Base-by-base conservation (phyloP, 2,888 invertebrate species). In the Nasonia oneida region DNA sequence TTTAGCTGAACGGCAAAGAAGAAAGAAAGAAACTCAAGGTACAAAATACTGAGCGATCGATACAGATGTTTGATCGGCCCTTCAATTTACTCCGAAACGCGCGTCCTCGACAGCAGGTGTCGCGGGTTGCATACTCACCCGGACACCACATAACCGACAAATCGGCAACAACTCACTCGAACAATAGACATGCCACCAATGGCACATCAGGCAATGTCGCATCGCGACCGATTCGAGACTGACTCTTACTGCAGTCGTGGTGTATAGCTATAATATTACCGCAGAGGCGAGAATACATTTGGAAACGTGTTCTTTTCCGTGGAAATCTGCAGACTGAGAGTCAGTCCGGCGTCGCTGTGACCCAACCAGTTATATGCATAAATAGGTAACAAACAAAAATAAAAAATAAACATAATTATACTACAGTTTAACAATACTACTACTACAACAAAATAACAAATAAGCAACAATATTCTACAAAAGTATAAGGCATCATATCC, bases 61-160 rank as follows among this genome's bases (percentile, higher is more conserved):
- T 83, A 88, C 88, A 87, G 87, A 88, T 88, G 86, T 86, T 76
- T 37, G 76, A 81, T 76, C 37, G 73, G 15, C 10, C 75, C 75
- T 80, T 81, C 70, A 39, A 39, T 33, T 64, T 10, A 23, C 50
- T 61, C 42, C 74, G 81, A 4, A 61, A 23, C 74, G 83, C 79
- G 74, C 67, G 84, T 87, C 81, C 80, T 82, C 86, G 77, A 79
- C 84, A 87, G 39, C 87, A 77, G 74, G 89, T 88, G 90, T 73
- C 89, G 80, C 87, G 91, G 92, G 90, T 90, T 92, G 92, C 88
- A 91, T 89, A 92, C 92, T 91, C 92, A 89, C 89, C 89, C 90
- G 88, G 89, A 87, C 86, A 81, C 87, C n/a, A 84, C 77, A 23
- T 23, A 23, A 76, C 82, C 81, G 82, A 88, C 87, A 78, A 90